Conservation (phyloP, 2,888 invertebrate species). For the Sesia apiformis region DNA sequence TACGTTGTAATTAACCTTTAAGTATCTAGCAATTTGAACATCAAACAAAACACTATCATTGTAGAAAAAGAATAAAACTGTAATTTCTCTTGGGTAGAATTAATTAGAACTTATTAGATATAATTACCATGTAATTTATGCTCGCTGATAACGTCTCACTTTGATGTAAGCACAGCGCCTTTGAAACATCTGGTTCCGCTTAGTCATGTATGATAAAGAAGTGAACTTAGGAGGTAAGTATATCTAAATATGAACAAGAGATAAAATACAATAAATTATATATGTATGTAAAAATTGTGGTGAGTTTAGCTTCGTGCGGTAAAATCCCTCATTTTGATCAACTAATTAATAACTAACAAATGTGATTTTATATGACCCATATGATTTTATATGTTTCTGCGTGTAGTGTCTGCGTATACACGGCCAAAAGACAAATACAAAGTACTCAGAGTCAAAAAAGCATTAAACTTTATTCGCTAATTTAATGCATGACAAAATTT, state of each 20-base stretch:
- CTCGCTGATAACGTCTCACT: slow-evolving; percentile 39
- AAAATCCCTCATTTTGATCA: too few species aligned
- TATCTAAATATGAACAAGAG: background rate
- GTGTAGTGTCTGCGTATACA: too few species aligned
- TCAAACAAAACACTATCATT: background rate
- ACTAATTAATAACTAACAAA: too few species aligned
- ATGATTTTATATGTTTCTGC: too few species aligned
- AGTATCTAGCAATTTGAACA: background rate
- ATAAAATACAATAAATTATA: background rate
- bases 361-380: too few species aligned
- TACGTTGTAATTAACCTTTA: background rate
- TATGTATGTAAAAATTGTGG: background rate
- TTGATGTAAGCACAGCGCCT: slow-evolving; percentile 35
- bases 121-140: slow-evolving; percentile 58
- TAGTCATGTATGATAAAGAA: slow-evolving; percentile 13
- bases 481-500: too few species aligned
- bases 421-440: too few species aligned
- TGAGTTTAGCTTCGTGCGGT: background rate
- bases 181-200: slow-evolving; percentile 16
- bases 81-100: background rate
- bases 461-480: too few species aligned
- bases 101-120: slow-evolving; percentile 7
- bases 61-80: background rate
- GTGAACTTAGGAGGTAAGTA: background rate
- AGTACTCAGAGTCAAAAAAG: too few species aligned